These are phyloP conservation scores for Rhagoletis zephyria DNA, from an alignment of 1,140 invertebrate species.

Conservation along the genomic window DNA sequence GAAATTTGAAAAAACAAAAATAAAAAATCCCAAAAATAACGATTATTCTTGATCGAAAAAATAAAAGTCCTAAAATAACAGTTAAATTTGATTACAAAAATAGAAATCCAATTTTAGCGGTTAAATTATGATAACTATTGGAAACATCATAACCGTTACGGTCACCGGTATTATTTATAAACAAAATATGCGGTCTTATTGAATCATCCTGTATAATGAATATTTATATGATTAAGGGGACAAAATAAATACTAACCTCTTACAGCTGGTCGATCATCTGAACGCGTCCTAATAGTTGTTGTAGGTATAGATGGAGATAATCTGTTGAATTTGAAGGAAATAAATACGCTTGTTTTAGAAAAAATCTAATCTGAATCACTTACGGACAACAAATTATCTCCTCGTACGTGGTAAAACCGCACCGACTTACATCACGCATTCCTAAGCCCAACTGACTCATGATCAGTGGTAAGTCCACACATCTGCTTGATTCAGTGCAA, in stretches of 20 bases:
- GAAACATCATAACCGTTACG: too few species aligned
- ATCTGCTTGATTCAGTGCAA: neutral
- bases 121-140: too few species aligned
- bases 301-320: neutral
- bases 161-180: too few species aligned
- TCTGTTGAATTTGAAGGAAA: neutral
- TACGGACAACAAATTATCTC: conserved; percentile 67
- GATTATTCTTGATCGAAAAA: too few species aligned
- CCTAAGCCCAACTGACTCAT: neutral
- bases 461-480: neutral
- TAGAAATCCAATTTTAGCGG: too few species aligned
- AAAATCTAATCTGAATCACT: neutral
- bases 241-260: conserved; percentile 33
- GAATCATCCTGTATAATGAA: too few species aligned
- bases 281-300: neutral
- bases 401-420: conserved; percentile 54
- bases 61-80: too few species aligned
- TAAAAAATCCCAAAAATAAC: too few species aligned
- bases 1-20: too few species aligned
- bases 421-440: neutral
- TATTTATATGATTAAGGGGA: too few species aligned
- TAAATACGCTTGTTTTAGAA: neutral
- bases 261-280: conserved; percentile 47
- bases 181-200: too few species aligned
- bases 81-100: too few species aligned